Evolutionary conservation across 1,140 invertebrate species (phyloP).

Genomic region (Orius laevigatus): DNA sequence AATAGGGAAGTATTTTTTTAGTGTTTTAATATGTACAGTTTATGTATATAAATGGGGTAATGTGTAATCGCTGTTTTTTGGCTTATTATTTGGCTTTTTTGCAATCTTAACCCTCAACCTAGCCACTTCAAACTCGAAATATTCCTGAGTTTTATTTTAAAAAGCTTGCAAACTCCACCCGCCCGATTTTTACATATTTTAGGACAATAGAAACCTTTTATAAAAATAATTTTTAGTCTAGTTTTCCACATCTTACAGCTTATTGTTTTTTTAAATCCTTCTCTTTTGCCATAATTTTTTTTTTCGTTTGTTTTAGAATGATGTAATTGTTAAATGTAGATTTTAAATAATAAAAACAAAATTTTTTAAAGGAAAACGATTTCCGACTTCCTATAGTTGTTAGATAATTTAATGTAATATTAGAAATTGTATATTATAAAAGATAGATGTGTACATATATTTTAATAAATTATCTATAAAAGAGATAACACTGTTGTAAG

Average conservation of each 20-base stretch:
- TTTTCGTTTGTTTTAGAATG: neutral
- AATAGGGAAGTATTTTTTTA: constrained; percentile 12
- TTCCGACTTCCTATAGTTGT: constrained; percentile 8
- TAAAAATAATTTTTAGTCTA: too few relatives aligned
- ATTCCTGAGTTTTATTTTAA: neutral
- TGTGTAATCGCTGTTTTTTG: constrained; percentile 3
- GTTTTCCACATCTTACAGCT: too few relatives aligned
- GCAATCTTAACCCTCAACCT: neutral
- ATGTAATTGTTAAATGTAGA: neutral
- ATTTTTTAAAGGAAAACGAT: constrained; percentile 4
- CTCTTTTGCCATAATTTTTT: neutral
- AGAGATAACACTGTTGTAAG: constrained; percentile 11
- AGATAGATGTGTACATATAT: constrained; percentile 9
- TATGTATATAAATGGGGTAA: constrained; percentile 10
- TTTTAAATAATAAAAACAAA: neutral
- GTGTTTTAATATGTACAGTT: constrained; percentile 14
- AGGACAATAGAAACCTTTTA: neutral
- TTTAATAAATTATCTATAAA: constrained; percentile 12
- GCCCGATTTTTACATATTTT: neutral
- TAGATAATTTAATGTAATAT: constrained; percentile 7
- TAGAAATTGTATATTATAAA: constrained; percentile 11
- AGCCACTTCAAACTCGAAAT: neutral
- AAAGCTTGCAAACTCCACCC: neutral
- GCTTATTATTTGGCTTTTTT: neutral
- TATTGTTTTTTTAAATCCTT: neutral